A percentile compares a stretch with the other conserved stretches of the same genome.
Evolutionary conservation across 2,113 vertebrate genomes (phyloP).

Genomic region (Passer montanus): DNA sequence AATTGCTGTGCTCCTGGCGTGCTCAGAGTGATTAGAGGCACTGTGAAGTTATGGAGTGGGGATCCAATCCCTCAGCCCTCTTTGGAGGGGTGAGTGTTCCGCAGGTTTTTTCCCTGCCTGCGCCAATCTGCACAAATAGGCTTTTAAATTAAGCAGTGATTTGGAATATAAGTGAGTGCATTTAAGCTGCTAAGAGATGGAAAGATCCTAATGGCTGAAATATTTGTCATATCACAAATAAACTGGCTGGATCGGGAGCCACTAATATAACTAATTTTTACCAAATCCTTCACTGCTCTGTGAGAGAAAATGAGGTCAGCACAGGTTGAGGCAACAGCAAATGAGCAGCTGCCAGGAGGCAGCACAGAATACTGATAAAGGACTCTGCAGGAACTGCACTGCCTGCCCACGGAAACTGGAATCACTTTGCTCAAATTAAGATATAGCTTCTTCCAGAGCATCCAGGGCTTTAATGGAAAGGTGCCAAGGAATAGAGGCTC

Average conservation of each 20-base stretch:
- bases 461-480: constrained; percentile 30
- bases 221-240: constrained; percentile 98
- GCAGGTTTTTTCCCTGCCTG: constrained; percentile 39
- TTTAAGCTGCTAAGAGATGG: constrained; percentile 96
- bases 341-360: constrained; percentile 91
- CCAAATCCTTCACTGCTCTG: constrained; percentile 85
- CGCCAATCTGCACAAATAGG: constrained; percentile 79
- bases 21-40: constrained; percentile 27
- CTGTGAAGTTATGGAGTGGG: constrained; percentile 53
- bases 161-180: constrained; percentile 99
- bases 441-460: constrained; percentile 1
- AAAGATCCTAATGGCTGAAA: constrained; percentile 98
- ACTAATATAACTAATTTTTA: constrained; percentile 98
- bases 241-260: constrained; percentile 83
- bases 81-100: constrained; percentile 30
- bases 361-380: constrained; percentile 79
- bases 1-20: constrained; percentile 1
- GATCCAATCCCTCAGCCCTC: constrained; percentile 61
- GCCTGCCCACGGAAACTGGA: constrained; percentile 40
- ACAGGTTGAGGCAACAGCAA: constrained; percentile 86
- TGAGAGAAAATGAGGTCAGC: constrained; percentile 93
- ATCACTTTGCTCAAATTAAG: constrained; percentile 71
- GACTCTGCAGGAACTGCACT: constrained; percentile 43
- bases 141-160: constrained; percentile 93
- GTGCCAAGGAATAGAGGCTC: neutral